phyloP scores from a whole-genome alignment of 2,888 invertebrate genomes.

The Eupithecia inturbata region DNA sequence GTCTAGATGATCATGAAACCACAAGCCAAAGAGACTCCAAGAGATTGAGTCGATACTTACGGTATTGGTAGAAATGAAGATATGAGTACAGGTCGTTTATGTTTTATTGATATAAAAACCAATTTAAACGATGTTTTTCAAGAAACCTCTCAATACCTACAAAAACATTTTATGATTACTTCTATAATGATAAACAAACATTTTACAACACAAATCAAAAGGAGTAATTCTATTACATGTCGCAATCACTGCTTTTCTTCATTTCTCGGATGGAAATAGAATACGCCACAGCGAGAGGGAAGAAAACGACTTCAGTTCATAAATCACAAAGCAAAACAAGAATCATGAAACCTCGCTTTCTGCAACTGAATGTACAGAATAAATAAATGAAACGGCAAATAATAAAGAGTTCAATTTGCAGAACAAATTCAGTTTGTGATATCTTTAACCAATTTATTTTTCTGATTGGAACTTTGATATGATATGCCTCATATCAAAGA shows the following conservation, averaged over 20 bases:
- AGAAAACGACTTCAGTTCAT: constrained; percentile 8
- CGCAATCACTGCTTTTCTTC: constrained; percentile 6
- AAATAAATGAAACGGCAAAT: constrained; percentile 12
- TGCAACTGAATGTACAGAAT: constrained; percentile 11
- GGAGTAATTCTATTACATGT: background rate
- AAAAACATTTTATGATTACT: background rate
- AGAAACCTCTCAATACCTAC: background rate
- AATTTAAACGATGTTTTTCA: background rate
- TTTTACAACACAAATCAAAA: background rate
- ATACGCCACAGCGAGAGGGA: constrained; percentile 8
- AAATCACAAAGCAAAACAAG: constrained; percentile 23
- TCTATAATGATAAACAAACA: background rate
- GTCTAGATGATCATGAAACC: background rate
- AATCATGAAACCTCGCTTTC: constrained; percentile 12
- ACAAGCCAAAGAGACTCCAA: background rate
- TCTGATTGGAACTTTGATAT: background rate
- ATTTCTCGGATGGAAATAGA: constrained; percentile 5
- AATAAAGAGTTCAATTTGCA: background rate
- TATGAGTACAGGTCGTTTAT: no score
- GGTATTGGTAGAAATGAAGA: background rate
- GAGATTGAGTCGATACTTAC: background rate
- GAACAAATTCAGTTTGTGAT: background rate
- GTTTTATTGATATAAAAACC: background rate
- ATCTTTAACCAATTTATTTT: background rate
- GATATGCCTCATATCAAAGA: background rate